Evolutionary conservation across 1,140 invertebrate genomes (phyloP).

Genomic region (Sinella curviseta): DNA sequence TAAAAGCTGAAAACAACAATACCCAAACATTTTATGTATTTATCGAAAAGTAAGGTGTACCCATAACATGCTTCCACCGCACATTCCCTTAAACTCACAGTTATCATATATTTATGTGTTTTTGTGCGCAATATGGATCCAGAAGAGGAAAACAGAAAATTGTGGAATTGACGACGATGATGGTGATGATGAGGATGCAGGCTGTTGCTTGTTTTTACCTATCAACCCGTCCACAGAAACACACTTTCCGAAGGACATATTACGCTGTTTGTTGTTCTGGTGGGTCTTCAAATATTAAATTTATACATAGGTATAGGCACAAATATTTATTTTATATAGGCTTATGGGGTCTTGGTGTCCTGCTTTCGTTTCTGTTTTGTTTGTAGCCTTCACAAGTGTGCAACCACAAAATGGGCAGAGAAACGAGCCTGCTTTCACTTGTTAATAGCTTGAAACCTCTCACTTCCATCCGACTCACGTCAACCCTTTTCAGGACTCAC

Average conservation of each 20-base stretch:
- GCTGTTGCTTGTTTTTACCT: slow-evolving; percentile 7
- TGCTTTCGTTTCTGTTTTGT: not conserved
- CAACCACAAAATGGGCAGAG: slow-evolving; percentile 12
- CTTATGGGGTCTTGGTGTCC: too few species aligned
- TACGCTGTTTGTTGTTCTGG: too few species aligned
- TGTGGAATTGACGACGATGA: too few species aligned
- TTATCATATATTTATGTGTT: too few species aligned
- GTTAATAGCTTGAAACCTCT: not conserved
- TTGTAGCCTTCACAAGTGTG: not conserved
- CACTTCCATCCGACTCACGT: not conserved
- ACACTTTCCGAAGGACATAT: not conserved
- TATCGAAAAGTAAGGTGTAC: not conserved
- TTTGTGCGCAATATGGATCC: too few species aligned
- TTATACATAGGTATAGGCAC: too few species aligned
- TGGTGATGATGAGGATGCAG: not conserved
- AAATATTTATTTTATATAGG: too few species aligned
- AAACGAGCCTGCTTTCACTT: slow-evolving; percentile 18
- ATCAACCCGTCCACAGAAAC: not conserved
- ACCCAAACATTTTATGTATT: not conserved
- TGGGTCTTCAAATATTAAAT: too few species aligned
- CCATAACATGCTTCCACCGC: too few species aligned
- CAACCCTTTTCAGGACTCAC: not conserved
- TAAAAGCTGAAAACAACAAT: not conserved
- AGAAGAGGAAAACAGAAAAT: too few species aligned
- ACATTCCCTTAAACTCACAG: too few species aligned